Base-by-base conservation (phyloP, 2,797 vertebrate genomes). In the Darevskia nairensis region DNA sequence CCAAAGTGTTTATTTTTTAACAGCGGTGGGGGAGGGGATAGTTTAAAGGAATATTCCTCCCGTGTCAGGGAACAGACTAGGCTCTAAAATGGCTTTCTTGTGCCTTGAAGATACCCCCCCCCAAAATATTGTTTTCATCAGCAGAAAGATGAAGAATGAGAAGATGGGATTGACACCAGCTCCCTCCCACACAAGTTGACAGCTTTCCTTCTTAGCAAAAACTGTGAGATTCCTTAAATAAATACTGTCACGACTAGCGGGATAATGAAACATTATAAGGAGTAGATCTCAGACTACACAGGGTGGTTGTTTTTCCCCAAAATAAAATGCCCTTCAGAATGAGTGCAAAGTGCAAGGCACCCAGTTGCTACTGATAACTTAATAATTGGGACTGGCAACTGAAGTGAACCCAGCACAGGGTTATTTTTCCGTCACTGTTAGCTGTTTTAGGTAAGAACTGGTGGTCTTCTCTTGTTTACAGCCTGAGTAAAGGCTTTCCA, bases 181-280 rank as follows among this genome's bases (percentile, higher is more conserved):
- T 87, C n/a, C 84, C 5, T 8, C 74, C 35, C 3, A 41, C 76
- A 71, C 46, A 90, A 39, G 0, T 72, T 86, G 35, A 19, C 74
- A 86, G 0, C 0, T 88, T 91, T 88, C 4, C 0, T 2, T 79
- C 83, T 87, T 69, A 87, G 91, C 87, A 8, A 7, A 90, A 78
- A 64, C 0, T 1, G 8, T 75, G 17, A 87, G 2, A 50, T 84
- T 89, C 90, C 88, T 11, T 75, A 17, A 76, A 86, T 66, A 90
- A 91, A 85, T n/a, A 2, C 3, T 72, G 46, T 35, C 27, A 2
- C 29, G 87, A 46, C 3, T 17, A 89, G 59, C 13, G 35, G 29
- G 15, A n/a, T 85, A 80, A 55, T 1, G 72, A 21, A 69, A 29
- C 17, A 80, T 8, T 84, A 50, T 19, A 68, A 8, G 61, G 75